Evolutionary conservation across 2,113 vertebrate species (phyloP).

Genomic region (Candoia aspera): DNA sequence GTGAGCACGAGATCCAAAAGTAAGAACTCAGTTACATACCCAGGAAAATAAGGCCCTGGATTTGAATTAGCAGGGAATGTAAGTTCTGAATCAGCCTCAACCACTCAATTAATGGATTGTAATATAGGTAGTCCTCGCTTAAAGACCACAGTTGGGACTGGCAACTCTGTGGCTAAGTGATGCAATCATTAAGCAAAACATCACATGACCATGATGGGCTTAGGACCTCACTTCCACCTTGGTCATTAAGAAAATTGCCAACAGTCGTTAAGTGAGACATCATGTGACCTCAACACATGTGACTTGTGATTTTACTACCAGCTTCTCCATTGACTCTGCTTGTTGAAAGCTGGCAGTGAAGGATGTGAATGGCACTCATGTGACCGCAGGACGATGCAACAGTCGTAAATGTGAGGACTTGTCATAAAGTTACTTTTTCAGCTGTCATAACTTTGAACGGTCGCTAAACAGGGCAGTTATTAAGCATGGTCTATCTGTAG

Average conservation of each 20-base stretch:
- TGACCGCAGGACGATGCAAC: not conserved
- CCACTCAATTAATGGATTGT: too few species aligned
- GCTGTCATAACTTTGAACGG: not conserved
- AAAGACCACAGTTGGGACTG: not conserved
- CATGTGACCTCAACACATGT: not conserved
- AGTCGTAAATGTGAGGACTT: not conserved
- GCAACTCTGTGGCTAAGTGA: not conserved
- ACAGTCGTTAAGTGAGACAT: not conserved
- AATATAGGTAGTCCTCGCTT: not conserved
- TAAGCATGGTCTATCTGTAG: not conserved
- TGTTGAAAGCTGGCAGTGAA: not conserved
- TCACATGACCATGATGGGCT: not conserved
- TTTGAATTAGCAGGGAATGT: too few species aligned
- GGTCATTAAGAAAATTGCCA: not conserved
- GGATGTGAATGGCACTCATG: not conserved
- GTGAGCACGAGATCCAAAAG: too few species aligned
- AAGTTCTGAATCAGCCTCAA: too few species aligned
- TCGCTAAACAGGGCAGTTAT: not conserved
- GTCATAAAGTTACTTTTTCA: not conserved
- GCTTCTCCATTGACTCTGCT: not conserved
- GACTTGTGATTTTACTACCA: not conserved
- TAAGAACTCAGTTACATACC: too few species aligned
- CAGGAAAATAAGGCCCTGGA: too few species aligned
- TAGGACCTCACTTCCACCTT: not conserved
- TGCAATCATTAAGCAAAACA: not conserved